Conservation (phyloP, 2,113 vertebrate genomes). For the Silurus asotus region DNA sequence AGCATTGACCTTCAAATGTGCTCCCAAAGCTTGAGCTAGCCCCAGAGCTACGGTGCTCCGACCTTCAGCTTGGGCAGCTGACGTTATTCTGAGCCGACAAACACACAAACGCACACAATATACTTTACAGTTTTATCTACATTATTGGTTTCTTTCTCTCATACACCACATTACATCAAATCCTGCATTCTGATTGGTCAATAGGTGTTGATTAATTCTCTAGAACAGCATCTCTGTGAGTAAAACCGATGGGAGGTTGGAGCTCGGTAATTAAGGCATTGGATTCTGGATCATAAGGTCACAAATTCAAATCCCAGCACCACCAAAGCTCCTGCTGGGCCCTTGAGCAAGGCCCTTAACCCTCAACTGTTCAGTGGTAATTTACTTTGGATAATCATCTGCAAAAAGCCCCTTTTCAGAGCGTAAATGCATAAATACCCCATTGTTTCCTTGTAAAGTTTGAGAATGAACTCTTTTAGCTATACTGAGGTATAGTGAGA, state of each 20-base stretch:
- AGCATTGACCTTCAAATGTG: constrained; percentile 78
- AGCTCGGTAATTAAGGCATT: too few species aligned
- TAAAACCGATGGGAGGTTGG: not conserved
- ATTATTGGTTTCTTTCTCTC: not conserved
- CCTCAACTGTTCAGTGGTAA: too few species aligned
- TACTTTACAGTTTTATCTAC: not conserved
- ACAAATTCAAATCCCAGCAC: too few species aligned
- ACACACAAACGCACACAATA: not conserved
- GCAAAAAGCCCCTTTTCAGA: too few species aligned
- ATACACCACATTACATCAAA: not conserved
- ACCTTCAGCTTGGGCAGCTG: constrained; percentile 80
- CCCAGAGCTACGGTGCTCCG: constrained; percentile 81
- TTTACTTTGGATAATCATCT: too few species aligned
- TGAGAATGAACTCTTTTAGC: too few species aligned
- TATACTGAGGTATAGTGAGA: too few species aligned
- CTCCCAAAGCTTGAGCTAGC: constrained; percentile 80
- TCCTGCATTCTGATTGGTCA: not conserved
- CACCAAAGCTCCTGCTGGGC: too few species aligned
- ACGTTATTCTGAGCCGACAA: constrained; percentile 75
- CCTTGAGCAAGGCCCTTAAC: too few species aligned
- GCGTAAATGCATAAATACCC: too few species aligned
- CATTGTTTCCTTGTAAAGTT: too few species aligned
- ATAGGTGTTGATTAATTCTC: not conserved
- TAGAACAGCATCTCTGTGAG: not conserved
- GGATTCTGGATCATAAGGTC: too few species aligned